Percentiles rank a stretch among this genome's conserved stretches.
These are phyloP conservation scores for Eriocheir sinensis DNA, from an alignment of 1,140 invertebrate genomes.

Conservation along the genomic window DNA sequence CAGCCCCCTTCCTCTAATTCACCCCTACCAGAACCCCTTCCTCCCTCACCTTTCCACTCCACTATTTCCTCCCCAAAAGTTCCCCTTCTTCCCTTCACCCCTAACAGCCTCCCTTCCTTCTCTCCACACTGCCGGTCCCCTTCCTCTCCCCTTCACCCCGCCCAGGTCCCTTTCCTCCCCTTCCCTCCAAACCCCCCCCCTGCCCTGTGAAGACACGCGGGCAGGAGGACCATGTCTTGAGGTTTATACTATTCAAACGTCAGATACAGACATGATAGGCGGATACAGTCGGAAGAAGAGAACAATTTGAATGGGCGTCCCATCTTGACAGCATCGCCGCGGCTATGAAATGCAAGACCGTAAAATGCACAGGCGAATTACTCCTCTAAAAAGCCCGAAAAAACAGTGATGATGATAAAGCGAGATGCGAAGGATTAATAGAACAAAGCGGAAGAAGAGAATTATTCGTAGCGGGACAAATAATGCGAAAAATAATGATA, in stretches of 20 bases:
- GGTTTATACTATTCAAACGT: slow-evolving; percentile 16
- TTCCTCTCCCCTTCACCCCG: background rate
- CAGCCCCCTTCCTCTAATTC: no score
- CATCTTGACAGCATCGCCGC: slow-evolving; percentile 3
- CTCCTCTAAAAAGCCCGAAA: no score
- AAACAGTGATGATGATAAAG: no score
- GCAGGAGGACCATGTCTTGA: background rate
- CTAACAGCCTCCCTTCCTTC: background rate
- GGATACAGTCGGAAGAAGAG: slow-evolving; percentile 1
- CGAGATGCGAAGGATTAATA: no score
- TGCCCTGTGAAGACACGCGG: background rate
- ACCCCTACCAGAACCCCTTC: background rate
- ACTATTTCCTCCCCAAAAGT: no score
- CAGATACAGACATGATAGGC: background rate
- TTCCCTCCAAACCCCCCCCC: background rate
- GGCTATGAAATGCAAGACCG: background rate
- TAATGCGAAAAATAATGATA: no score
- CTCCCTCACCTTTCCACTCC: background rate
- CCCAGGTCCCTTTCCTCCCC: background rate
- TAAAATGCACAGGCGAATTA: background rate
- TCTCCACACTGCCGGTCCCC: no score
- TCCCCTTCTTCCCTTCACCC: background rate
- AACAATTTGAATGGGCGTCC: background rate
- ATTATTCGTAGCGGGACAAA: no score
- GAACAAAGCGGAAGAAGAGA: no score